Evolutionary conservation across 2,797 vertebrate species (phyloP).

Genomic region (Eulemur coronatus): DNA sequence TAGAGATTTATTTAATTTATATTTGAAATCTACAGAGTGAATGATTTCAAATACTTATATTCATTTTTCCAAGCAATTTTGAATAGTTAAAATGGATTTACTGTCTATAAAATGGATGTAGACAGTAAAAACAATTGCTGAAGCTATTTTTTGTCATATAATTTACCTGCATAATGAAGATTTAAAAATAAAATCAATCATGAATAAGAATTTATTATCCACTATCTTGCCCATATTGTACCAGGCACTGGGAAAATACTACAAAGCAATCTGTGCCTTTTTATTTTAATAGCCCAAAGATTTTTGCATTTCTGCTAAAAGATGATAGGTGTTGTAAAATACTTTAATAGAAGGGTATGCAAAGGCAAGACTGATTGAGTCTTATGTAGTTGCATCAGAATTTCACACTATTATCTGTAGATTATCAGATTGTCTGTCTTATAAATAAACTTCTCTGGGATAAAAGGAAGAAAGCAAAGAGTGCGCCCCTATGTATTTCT

Average conservation of each 20-base stretch:
- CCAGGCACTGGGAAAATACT: not conserved
- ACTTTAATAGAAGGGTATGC: not conserved
- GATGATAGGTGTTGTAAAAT: not conserved
- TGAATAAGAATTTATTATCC: not conserved
- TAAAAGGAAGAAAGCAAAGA: constrained; percentile 31
- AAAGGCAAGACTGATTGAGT: not conserved
- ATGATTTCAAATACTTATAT: constrained; percentile 52
- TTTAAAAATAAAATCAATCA: constrained; percentile 55
- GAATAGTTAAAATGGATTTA: constrained; percentile 44
- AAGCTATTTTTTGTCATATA: constrained; percentile 46
- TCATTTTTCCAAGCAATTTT: constrained; percentile 50
- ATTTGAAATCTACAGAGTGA: constrained; percentile 3
- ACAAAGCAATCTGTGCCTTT: not conserved
- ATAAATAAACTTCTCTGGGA: constrained; percentile 53
- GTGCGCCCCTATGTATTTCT: constrained; percentile 8
- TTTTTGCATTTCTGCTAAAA: not conserved
- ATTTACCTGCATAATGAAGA: constrained; percentile 56
- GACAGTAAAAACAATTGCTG: constrained; percentile 32
- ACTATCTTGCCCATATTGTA: not conserved
- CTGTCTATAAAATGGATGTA: constrained; percentile 16
- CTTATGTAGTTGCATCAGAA: not conserved
- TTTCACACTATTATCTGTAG: constrained; percentile 22
- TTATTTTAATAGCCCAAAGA: constrained; percentile 10
- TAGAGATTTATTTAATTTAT: constrained; percentile 21
- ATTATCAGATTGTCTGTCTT: constrained; percentile 12